Conservation (phyloP, 2,888 invertebrate genomes). For the Aspidapion aeneum region DNA sequence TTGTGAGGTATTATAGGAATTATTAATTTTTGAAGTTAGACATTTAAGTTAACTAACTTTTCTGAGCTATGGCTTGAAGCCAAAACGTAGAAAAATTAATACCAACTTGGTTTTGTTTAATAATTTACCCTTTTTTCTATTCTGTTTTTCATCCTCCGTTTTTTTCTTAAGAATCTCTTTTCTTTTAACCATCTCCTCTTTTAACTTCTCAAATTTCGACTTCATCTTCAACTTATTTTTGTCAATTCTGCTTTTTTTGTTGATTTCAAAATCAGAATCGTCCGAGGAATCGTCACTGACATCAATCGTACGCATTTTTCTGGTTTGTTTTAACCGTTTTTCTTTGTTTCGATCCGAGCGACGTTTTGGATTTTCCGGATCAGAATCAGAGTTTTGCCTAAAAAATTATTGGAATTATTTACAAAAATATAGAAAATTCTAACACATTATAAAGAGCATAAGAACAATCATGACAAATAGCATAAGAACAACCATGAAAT, state of each 20-base stretch:
- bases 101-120: too few species aligned
- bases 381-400: not conserved
- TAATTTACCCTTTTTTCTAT: slow-evolving; percentile 2
- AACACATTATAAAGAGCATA: too few species aligned
- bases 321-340: not conserved
- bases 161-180: slow-evolving; percentile 7
- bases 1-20: too few species aligned
- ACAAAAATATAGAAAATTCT: too few species aligned
- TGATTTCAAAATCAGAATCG: slow-evolving; percentile 6
- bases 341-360: not conserved
- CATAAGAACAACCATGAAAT: too few species aligned
- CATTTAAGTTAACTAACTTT: too few species aligned
- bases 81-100: too few species aligned
- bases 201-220: slow-evolving; percentile 3
- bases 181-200: slow-evolving; percentile 3
- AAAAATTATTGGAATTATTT: not conserved
- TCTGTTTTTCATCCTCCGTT: slow-evolving; percentile 8
- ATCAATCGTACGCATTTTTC: not conserved
- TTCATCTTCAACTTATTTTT: not conserved
- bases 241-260: slow-evolving; percentile 2
- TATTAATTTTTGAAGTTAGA: too few species aligned
- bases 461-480: too few species aligned
- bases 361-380: not conserved
- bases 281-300: slow-evolving; percentile 10
- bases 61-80: too few species aligned